phyloP scores from a whole-genome alignment of 1,140 invertebrate genomes.

The Macrosteles quadrilineatus region DNA sequence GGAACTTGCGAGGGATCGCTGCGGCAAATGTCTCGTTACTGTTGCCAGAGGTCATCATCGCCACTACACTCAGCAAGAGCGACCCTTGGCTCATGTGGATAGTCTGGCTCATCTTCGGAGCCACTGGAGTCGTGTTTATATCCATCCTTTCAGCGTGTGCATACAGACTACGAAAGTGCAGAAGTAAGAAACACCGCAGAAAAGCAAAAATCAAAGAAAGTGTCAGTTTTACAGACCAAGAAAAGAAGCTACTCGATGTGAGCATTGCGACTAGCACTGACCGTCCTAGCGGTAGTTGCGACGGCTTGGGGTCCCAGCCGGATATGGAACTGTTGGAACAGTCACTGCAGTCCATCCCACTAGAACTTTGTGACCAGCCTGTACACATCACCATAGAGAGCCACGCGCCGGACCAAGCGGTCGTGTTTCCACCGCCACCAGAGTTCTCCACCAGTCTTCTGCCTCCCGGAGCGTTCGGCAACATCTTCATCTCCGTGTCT shows the following conservation, averaged over 20 bases:
- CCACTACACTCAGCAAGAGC: conserved; percentile 62
- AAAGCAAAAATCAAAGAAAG: conserved; percentile 69
- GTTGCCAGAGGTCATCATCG: conserved; percentile 66
- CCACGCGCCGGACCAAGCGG: conserved; percentile 50
- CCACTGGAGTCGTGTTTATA: conserved; percentile 53
- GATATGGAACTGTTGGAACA: conserved; percentile 52
- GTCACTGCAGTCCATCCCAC: conserved; percentile 40
- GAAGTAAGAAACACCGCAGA: conserved; percentile 54
- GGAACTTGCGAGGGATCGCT: conserved; percentile 71
- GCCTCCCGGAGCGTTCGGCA: conserved; percentile 63
- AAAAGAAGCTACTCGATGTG: conserved; percentile 77
- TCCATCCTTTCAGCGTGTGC: conserved; percentile 58
- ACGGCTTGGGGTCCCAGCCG: conserved; percentile 54
- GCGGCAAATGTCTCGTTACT: conserved; percentile 69
- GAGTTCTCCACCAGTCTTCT: conserved; percentile 65
- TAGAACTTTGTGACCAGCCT: conserved; percentile 58
- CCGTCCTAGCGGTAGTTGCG: conserved; percentile 53
- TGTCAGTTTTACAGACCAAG: conserved; percentile 79
- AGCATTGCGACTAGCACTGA: conserved; percentile 76
- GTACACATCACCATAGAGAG: conserved; percentile 79
- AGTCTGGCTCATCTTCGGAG: conserved; percentile 57
- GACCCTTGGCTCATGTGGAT: conserved; percentile 61
- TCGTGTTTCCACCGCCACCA: conserved; percentile 60
- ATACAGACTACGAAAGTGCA: conserved; percentile 54
- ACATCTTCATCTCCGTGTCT: conserved; percentile 74